These are phyloP conservation scores for Noturus placidus DNA, from an alignment of 2,113 vertebrate genomes.

Conservation along the genomic window DNA sequence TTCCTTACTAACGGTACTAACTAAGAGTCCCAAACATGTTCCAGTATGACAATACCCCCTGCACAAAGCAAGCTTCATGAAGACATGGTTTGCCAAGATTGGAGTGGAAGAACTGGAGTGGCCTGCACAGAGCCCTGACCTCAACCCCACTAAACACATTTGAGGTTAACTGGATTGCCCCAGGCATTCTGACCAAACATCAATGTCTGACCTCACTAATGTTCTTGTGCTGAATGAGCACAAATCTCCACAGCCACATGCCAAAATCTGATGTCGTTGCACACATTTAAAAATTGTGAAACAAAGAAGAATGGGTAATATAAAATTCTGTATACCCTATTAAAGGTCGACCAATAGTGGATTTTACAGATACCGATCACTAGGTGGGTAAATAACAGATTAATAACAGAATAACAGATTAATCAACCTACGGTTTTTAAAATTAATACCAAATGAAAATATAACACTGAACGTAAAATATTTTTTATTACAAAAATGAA, in stretches of 20 bases:
- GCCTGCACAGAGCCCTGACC: background rate
- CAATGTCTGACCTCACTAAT: background rate
- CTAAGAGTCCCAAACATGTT: background rate
- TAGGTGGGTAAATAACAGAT: no score
- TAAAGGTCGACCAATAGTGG: no score
- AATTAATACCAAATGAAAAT: no score
- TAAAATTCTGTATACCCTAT: background rate
- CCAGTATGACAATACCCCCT: background rate
- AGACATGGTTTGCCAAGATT: background rate
- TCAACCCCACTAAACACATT: background rate
- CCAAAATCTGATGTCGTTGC: background rate
- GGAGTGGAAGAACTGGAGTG: background rate
- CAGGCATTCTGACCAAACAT: background rate
- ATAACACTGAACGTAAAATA: no score
- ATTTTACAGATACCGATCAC: no score
- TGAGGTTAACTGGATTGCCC: background rate
- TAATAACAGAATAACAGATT: no score
- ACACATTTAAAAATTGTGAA: background rate
- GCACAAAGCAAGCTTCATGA: background rate
- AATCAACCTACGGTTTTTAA: no score
- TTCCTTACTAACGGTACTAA: background rate
- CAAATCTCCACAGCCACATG: background rate
- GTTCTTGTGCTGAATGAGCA: background rate
- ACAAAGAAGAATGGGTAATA: background rate
- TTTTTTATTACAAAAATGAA: no score